Evolutionary conservation across 1,140 invertebrate species (phyloP).

Genomic region (Drosophila yakuba): DNA sequence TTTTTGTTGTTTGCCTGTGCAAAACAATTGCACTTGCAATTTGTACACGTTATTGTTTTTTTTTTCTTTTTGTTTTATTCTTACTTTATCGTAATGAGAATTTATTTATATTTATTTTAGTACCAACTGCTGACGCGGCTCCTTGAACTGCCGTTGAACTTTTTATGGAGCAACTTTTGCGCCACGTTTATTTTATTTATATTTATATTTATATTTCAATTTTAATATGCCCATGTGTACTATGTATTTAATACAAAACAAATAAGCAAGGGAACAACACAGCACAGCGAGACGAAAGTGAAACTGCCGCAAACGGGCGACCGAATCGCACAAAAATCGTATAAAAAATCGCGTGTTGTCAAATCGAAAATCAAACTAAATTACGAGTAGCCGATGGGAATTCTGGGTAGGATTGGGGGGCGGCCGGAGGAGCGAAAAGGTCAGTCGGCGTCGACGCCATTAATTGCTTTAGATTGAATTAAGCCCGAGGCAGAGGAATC

Average conservation of each 20-base stretch:
- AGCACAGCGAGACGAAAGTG: slow-evolving; percentile 56
- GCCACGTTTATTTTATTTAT: slow-evolving; percentile 28
- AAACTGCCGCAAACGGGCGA: slow-evolving; percentile 42
- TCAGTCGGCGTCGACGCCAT: slow-evolving; percentile 63
- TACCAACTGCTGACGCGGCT: slow-evolving; percentile 31
- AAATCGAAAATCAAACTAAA: slow-evolving; percentile 71
- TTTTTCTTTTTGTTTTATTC: slow-evolving; percentile 11
- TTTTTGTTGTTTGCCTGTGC: slow-evolving; percentile 1
- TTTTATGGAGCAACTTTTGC: slow-evolving; percentile 65
- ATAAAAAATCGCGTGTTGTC: slow-evolving; percentile 58
- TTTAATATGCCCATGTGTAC: slow-evolving; percentile 31
- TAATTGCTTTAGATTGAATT: slow-evolving; percentile 84
- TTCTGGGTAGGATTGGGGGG: slow-evolving; percentile 1
- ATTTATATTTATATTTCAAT: slow-evolving; percentile 11
- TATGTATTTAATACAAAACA: slow-evolving; percentile 6
- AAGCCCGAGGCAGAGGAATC: slow-evolving; percentile 38
- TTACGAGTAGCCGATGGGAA: slow-evolving; percentile 19
- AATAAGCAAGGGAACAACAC: slow-evolving; percentile 15
- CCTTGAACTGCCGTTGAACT: slow-evolving; percentile 67
- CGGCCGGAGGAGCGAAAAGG: slow-evolving; percentile 46
- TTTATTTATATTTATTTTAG: slow-evolving; percentile 56
- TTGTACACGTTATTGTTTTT: slow-evolving; percentile 11
- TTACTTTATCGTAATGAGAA: slow-evolving; percentile 59
- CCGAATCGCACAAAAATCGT: slow-evolving; percentile 26
- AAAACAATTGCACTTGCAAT: slow-evolving; percentile 30